These are phyloP conservation scores for Isotomurus palustris DNA, from an alignment of 2,888 invertebrate genomes.

Conservation along the genomic window DNA sequence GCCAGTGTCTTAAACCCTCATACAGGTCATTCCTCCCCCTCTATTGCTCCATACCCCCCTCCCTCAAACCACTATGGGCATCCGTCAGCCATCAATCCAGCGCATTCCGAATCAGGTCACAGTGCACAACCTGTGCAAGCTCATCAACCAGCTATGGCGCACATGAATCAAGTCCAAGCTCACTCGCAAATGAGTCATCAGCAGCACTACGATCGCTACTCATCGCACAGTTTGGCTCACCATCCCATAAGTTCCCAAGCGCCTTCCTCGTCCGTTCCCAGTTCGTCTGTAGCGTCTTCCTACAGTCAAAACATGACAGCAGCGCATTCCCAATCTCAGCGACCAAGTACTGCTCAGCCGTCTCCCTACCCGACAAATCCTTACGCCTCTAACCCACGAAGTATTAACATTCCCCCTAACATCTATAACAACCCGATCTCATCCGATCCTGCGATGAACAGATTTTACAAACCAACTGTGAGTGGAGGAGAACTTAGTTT, in stretches of 20 bases:
- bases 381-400: constrained; percentile 42
- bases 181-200: constrained; percentile 25
- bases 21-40: constrained; percentile 26
- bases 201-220: constrained; percentile 28
- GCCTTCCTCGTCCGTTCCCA: constrained; percentile 13
- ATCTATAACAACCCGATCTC: constrained; percentile 40
- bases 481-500: constrained; percentile 23
- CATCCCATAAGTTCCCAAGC: constrained; percentile 15
- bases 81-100: constrained; percentile 13
- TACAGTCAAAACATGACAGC: constrained; percentile 27
- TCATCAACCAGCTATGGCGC: constrained; percentile 9
- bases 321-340: constrained; percentile 30
- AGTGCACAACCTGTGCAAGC: constrained; percentile 1
- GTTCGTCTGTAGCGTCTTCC: constrained; percentile 12
- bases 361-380: constrained; percentile 42
- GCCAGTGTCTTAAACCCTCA: constrained; percentile 6
- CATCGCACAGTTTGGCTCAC: constrained; percentile 31
- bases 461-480: constrained; percentile 32
- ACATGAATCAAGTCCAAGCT: constrained; percentile 15
- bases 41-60: constrained; percentile 20
- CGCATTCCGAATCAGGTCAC: constrained; percentile 9
- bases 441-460: constrained; percentile 27
- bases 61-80: constrained; percentile 20
- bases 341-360: constrained; percentile 21
- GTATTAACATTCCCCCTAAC: constrained; percentile 42